Evolutionary conservation across 92 coral and sea anemone species (phyloP), one percentile per base, ranked within the genome.

Genomic region (Paragorgia papillata): DNA sequence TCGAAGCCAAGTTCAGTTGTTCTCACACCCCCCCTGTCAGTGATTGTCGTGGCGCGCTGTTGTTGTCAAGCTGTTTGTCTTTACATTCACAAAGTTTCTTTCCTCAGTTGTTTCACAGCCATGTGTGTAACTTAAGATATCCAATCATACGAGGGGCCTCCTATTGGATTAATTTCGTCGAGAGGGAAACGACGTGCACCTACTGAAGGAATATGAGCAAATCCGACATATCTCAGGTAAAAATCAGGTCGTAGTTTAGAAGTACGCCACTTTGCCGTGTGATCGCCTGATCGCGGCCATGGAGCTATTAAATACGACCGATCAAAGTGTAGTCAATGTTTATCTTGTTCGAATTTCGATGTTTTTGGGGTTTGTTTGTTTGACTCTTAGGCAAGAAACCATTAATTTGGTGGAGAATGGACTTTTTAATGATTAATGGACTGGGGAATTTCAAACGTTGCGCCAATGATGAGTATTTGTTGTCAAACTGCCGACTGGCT

Each of bases 361-460:
- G 37, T 27, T 48, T 33, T 40, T 29, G 1, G n/a, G 62, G 15
- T 21, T 20, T 53, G 28, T 51, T 53, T 51, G 62, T 53, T 34
- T 28, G 62, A 17, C 62, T 25, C 33, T 7, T 28, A 26, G 14
- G 62, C 13, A 32, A 35, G 51, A 41, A 67, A 15, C 31, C 21
- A 25, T 53, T 53, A 6, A 70, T 29, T n/a, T 50, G 25, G 18
- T 19, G 21, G 33, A 5, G 62, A 50, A 43, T 22, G 62, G 29
- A 50, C 12, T 57, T 70, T 70, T 70, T 51, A 70, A 70, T 70
- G 37, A 70, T 70, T 70, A 70, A 70, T 53, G 27, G 49, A 53
- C 1, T 50, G 39, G 30, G 77, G 39, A 4, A 28, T 53, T 70
- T 50, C 30, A 20, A 67, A 24, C 13, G 9, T 37, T 46, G 53